Conservation (phyloP, 2,113 vertebrate species). For the Prolemur simus region DNA sequence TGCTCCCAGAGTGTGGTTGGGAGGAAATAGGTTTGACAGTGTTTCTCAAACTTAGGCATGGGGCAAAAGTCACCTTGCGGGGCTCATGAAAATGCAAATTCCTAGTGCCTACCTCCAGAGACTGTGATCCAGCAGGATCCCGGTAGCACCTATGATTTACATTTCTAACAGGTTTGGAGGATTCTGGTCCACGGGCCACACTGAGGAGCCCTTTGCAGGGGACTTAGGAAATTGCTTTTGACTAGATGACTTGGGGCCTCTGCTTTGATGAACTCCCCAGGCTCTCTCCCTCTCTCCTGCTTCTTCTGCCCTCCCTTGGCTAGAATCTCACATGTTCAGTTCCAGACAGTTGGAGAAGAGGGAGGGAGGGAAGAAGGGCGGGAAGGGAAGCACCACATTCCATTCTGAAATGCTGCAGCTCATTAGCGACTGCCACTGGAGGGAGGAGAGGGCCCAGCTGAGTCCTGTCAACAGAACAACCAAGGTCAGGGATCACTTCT, state of each 20-base stretch:
- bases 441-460: conserved; percentile 40
- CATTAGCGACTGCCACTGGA: conserved; percentile 26
- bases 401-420: conserved; percentile 12
- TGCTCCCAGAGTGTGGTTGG: background rate
- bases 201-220: background rate
- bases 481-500: background rate
- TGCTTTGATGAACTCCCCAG: background rate
- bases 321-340: background rate
- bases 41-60: background rate
- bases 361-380: background rate
- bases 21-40: background rate
- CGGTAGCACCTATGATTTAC: background rate
- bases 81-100: background rate
- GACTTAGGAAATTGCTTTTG: background rate
- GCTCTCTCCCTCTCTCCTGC: background rate
- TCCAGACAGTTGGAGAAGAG: background rate
- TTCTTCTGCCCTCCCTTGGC: background rate
- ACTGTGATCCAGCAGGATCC: background rate
- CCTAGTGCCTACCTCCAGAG: background rate
- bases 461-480: conserved; percentile 28
- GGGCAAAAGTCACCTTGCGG: background rate
- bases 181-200: background rate
- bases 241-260: background rate
- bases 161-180: background rate
- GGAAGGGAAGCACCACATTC: background rate